phyloP scores from a whole-genome alignment of 2,888 invertebrate genomes.

The Leucoptera coffeella region DNA sequence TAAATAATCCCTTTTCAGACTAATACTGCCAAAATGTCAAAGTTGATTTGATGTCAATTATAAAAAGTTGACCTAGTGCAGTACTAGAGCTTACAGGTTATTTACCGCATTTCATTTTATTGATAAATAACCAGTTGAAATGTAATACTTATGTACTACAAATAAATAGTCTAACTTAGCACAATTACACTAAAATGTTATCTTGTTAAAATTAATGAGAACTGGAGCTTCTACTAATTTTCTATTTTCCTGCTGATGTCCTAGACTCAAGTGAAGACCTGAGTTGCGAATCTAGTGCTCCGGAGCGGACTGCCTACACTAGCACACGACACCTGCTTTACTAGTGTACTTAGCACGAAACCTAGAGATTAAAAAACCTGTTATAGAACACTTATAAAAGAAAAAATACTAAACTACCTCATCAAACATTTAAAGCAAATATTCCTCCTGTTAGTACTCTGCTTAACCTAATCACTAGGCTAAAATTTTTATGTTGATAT shows the following conservation, averaged over 20 bases:
- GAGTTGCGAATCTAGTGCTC: slow-evolving; percentile 48
- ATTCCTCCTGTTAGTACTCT: too few relatives aligned
- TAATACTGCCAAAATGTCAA: too few relatives aligned
- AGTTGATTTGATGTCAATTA: too few relatives aligned
- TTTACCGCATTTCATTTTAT: too few relatives aligned
- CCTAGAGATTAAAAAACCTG: slow-evolving; percentile 51
- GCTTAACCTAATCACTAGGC: slow-evolving; percentile 24
- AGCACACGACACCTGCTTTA: slow-evolving; percentile 46
- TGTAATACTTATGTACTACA: slow-evolving; percentile 51
- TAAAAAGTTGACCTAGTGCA: too few relatives aligned
- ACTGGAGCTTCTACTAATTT: too few relatives aligned
- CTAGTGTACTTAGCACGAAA: slow-evolving; percentile 55
- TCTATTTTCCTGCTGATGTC: slow-evolving; percentile 44
- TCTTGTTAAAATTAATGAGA: slow-evolving; percentile 30
- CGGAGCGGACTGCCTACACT: slow-evolving; percentile 54
- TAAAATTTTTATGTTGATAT: too few relatives aligned
- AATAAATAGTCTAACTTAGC: slow-evolving; percentile 50
- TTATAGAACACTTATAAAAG: slow-evolving; percentile 31
- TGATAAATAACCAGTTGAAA: too few relatives aligned
- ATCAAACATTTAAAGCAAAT: too few relatives aligned
- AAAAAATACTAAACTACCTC: slow-evolving; percentile 23
- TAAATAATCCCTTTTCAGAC: too few relatives aligned
- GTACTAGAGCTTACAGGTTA: too few relatives aligned
- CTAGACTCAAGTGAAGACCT: slow-evolving; percentile 45
- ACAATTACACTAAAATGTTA: slow-evolving; percentile 36